phyloP scores from a whole-genome alignment of 2,888 invertebrate species.

The Diplazon laetatorius region DNA sequence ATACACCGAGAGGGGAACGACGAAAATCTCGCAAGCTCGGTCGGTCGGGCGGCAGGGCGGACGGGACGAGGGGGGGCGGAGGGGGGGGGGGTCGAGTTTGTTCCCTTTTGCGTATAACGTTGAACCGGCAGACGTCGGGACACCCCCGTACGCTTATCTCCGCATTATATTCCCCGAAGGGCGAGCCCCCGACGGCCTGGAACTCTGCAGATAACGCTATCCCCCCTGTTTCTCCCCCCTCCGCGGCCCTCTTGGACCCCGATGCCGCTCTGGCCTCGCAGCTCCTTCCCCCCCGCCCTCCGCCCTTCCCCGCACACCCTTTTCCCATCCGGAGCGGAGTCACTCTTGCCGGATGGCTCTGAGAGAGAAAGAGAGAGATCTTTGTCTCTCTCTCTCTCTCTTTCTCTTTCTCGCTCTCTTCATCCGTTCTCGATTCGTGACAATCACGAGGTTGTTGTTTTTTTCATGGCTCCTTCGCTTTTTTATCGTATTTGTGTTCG shows the following conservation, averaged over 20 bases:
- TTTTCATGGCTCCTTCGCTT: not conserved
- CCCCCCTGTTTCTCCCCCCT: constrained; percentile 64
- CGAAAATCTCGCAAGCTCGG: constrained; percentile 72
- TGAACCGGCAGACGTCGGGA: constrained; percentile 51
- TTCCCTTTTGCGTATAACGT: constrained; percentile 70
- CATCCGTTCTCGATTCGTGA: constrained; percentile 4
- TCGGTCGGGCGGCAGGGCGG: too few species aligned
- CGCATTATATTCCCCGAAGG: constrained; percentile 82
- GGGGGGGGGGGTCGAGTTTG: constrained; percentile 62
- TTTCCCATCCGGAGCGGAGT: too few species aligned
- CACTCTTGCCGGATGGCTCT: constrained; percentile 1
- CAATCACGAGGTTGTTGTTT: constrained; percentile 22
- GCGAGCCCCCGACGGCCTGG: constrained; percentile 80
- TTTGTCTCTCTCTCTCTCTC: constrained; percentile 4
- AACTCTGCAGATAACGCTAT: constrained; percentile 80
- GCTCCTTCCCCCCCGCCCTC: too few species aligned
- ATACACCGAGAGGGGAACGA: constrained; percentile 72
- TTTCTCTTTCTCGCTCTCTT: not conserved
- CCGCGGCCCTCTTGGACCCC: constrained; percentile 8
- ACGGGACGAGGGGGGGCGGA: constrained; percentile 68
- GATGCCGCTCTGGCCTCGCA: not conserved
- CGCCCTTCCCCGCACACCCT: too few species aligned
- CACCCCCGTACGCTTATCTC: constrained; percentile 76
- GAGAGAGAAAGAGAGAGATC: too few species aligned
- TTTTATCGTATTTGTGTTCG: not conserved